phyloP scores from a whole-genome alignment of 2,113 vertebrate species.

The Ceyx margarethae region DNA sequence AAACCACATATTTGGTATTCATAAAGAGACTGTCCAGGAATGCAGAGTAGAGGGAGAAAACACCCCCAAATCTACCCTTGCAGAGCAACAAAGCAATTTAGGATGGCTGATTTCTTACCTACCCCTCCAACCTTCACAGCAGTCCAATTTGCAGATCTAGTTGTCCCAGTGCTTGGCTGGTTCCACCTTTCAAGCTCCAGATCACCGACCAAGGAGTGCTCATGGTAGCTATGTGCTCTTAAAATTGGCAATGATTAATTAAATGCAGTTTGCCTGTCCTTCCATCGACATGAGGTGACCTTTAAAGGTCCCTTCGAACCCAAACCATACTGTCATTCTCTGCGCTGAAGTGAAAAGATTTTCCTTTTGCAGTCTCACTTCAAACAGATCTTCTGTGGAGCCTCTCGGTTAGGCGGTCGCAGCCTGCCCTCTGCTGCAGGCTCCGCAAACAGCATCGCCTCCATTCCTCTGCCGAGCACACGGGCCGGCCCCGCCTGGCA shows the following conservation, averaged over 20 bases:
- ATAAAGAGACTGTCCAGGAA: background rate
- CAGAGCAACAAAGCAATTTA: background rate
- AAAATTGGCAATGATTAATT: background rate
- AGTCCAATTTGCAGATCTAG: fast-evolving
- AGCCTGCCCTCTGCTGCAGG: conserved; percentile 48
- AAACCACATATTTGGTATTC: background rate
- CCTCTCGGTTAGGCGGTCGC: background rate
- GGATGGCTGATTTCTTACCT: background rate
- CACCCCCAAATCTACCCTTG: background rate
- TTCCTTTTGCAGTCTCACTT: fast-evolving
- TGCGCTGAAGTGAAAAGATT: background rate
- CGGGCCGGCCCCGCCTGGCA: fast-evolving
- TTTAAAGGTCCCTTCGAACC: background rate
- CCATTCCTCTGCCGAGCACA: fast-evolving
- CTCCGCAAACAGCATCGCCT: background rate
- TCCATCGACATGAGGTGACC: background rate
- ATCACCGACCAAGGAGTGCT: background rate
- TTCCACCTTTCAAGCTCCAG: background rate
- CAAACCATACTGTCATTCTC: background rate
- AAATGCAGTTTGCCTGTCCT: background rate
- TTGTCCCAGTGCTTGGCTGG: background rate
- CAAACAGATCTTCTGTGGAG: fast-evolving
- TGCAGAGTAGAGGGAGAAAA: background rate
- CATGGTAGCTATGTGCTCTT: fast-evolving
- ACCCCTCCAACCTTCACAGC: background rate